Evolutionary conservation across 37 sponge, comb jelly and placozoan genomes (phyloP).

Genomic region (Agelas oroides): DNA sequence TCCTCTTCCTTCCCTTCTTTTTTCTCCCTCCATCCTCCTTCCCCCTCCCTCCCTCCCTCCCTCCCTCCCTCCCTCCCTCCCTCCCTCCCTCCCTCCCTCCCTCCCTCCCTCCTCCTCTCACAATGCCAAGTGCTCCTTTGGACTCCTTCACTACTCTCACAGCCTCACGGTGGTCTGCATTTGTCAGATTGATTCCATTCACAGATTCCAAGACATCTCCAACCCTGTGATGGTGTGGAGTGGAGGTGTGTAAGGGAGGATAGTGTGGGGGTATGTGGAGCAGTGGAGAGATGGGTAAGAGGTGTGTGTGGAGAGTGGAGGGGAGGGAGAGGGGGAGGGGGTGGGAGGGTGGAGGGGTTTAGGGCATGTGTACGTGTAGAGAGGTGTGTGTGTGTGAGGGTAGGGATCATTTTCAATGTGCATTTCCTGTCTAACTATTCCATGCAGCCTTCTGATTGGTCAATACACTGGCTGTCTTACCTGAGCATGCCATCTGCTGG

Average conservation of each 20-base stretch:
- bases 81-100: neutral
- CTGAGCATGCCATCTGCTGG: constrained; percentile 71
- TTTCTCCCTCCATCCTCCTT: neutral
- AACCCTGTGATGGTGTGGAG: constrained; percentile 28
- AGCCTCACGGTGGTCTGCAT: constrained; percentile 76
- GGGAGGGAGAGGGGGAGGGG: neutral
- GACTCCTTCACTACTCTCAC: constrained; percentile 74
- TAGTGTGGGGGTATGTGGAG: too few relatives aligned
- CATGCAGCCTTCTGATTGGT: neutral
- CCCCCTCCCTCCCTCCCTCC: constrained; percentile 2
- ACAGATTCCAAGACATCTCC: constrained; percentile 79
- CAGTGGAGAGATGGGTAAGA: neutral
- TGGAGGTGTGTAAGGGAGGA: neutral
- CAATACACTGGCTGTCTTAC: constrained; percentile 22
- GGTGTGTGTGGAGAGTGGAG: neutral
- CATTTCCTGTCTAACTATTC: neutral
- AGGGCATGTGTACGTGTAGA: neutral
- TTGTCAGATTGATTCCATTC: constrained; percentile 59
- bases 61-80: neutral
- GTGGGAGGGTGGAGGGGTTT: neutral
- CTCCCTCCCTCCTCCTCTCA: constrained; percentile 3
- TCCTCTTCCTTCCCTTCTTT: too few relatives aligned
- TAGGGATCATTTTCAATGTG: neutral
- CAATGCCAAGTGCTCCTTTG: constrained; percentile 47
- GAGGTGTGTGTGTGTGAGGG: neutral